Conservation (phyloP, 2,797 vertebrate species). For the Tragelaphus eurycerus region DNA sequence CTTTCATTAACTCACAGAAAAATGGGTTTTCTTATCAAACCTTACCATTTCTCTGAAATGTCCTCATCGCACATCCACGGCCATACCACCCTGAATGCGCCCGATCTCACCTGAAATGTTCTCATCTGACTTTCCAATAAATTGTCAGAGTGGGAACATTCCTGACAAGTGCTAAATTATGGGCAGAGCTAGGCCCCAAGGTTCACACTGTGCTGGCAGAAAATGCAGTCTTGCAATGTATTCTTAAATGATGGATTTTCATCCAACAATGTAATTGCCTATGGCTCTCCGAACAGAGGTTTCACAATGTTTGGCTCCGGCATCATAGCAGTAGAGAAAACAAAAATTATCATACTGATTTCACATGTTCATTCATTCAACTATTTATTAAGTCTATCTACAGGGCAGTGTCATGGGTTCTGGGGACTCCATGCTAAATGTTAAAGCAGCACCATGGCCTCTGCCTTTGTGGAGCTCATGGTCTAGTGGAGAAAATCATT, state of each 20-base stretch:
- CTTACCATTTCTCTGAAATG: not conserved
- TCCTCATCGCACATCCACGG: not conserved
- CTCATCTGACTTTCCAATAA: not conserved
- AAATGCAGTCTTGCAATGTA: not conserved
- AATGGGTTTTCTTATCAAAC: not conserved
- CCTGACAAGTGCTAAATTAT: not conserved
- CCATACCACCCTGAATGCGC: not conserved
- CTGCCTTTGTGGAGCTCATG: not conserved
- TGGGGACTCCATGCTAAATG: not conserved
- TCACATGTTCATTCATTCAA: not conserved
- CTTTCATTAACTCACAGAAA: not conserved
- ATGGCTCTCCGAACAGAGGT: not conserved
- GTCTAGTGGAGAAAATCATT: not conserved
- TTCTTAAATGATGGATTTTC: not conserved
- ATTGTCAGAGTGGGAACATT: not conserved
- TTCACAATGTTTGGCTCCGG: not conserved
- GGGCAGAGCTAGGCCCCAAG: not conserved
- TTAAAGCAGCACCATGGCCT: not conserved
- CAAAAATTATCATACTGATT: not conserved
- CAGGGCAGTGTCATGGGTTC: too few species aligned
- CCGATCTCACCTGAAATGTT: not conserved
- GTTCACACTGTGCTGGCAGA: not conserved
- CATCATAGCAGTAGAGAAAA: not conserved
- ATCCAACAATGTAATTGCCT: not conserved
- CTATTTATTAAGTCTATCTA: not conserved